Conservation (phyloP, 2,113 vertebrate genomes). For the Suncus etruscus region DNA sequence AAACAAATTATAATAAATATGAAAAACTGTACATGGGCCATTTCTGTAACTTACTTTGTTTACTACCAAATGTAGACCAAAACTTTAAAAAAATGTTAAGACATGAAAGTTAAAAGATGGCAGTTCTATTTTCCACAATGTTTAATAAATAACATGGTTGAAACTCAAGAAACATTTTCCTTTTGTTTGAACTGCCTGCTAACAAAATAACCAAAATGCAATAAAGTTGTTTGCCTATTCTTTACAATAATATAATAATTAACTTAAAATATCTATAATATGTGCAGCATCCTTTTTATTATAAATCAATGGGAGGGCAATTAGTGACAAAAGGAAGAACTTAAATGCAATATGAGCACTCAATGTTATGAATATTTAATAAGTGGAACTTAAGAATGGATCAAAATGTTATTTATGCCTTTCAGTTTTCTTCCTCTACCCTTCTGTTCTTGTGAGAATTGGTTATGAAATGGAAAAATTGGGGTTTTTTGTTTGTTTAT, state of each 20-base stretch:
- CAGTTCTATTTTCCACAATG: not conserved
- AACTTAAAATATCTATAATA: not conserved
- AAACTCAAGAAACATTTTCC: not conserved
- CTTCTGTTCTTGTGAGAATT: not conserved
- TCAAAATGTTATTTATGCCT: not conserved
- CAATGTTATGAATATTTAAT: not conserved
- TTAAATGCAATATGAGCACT: not conserved
- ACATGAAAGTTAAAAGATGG: slow-evolving; percentile 14
- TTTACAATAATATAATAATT: not conserved
- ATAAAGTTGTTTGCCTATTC: not conserved
- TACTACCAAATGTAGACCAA: not conserved
- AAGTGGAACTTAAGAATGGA: not conserved
- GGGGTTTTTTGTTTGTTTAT: too few relatives aligned
- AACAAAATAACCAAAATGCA: slow-evolving; percentile 29
- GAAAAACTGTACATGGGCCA: not conserved
- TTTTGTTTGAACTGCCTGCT: not conserved
- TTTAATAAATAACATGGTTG: not conserved
- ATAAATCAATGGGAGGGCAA: not conserved
- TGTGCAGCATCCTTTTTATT: not conserved
- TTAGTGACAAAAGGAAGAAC: not conserved
- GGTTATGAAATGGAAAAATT: not conserved
- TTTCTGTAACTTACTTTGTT: not conserved
- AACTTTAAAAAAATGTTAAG: slow-evolving; percentile 5
- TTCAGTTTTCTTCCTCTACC: not conserved
- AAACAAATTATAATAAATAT: not conserved